Evolutionary conservation across 2,888 invertebrate species (phyloP).

Genomic region (Junonia oenone): DNA sequence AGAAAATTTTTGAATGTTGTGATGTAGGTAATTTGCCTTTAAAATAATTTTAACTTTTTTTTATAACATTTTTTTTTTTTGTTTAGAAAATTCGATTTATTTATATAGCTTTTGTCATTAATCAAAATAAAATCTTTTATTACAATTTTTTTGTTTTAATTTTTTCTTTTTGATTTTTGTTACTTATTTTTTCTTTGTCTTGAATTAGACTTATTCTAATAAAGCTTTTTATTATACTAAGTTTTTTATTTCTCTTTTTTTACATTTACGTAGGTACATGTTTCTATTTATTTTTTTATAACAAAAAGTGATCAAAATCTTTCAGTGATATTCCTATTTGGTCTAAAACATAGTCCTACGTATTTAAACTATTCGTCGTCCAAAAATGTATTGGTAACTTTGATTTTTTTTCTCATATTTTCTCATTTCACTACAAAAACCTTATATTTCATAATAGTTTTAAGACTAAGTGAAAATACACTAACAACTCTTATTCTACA

Average conservation of each 20-base stretch:
- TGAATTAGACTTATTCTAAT: slow-evolving; percentile 16
- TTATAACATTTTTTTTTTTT: slow-evolving; percentile 50
- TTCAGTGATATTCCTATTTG: background rate
- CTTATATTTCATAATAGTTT: no score
- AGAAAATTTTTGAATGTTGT: background rate
- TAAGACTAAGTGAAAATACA: no score
- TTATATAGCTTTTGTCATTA: slow-evolving; percentile 14
- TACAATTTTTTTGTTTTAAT: slow-evolving; percentile 27
- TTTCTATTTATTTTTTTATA: no score
- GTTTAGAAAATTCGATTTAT: slow-evolving; percentile 24
- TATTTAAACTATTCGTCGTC: no score
- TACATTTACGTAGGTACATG: no score
- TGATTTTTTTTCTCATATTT: no score
- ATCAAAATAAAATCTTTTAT: slow-evolving; percentile 3
- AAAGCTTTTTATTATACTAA: slow-evolving; percentile 18
- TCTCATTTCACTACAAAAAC: no score
- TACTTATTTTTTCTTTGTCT: slow-evolving; percentile 29
- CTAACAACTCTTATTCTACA: no score
- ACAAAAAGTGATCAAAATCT: no score
- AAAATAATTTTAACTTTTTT: slow-evolving; percentile 17
- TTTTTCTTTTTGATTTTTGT: background rate
- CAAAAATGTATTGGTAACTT: no score
- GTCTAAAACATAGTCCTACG: background rate
- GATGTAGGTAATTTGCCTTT: background rate
- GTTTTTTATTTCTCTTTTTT: slow-evolving; percentile 5